Percentiles rank a stretch among this genome's conserved stretches.
Evolutionary conservation across 2,888 invertebrate species (phyloP).

Genomic region (Philereme transversata): DNA sequence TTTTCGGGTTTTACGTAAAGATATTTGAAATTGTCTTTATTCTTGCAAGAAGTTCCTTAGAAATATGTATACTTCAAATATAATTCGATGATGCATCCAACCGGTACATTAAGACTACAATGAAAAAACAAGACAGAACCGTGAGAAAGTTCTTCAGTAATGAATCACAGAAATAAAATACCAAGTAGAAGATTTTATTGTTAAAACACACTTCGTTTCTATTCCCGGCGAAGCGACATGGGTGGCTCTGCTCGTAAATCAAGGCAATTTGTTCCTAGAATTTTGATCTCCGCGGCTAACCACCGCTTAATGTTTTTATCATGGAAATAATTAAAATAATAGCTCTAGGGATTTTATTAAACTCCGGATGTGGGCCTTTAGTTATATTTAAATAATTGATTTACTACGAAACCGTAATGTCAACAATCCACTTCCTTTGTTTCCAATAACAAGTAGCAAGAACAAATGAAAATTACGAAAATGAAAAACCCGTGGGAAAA

Average conservation of each 20-base stretch:
- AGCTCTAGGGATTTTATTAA: constrained; percentile 14
- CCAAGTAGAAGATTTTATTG: constrained; percentile 21
- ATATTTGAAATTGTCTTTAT: no score
- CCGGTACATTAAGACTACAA: no score
- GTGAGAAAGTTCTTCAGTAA: constrained; percentile 10
- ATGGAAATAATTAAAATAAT: constrained; percentile 34
- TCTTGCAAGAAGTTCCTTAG: no score
- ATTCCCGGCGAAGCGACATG: constrained; percentile 66
- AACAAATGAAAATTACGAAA: neutral
- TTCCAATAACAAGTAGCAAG: neutral
- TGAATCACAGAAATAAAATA: constrained; percentile 13
- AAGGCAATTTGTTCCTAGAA: constrained; percentile 75
- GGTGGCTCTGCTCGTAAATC: constrained; percentile 71
- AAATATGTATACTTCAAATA: no score
- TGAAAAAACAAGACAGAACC: neutral
- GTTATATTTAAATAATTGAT: constrained; percentile 14
- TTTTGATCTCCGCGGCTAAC: constrained; percentile 35
- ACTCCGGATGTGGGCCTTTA: constrained; percentile 22
- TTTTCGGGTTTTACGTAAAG: no score
- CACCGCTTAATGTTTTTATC: constrained; percentile 32
- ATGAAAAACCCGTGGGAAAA: neutral
- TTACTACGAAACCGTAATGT: neutral
- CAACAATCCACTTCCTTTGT: neutral
- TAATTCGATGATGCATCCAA: no score
- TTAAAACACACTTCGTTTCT: constrained; percentile 53